A percentile compares a stretch with the other conserved stretches of the same genome.
Conservation (phyloP, 1,140 invertebrate species). For the Aradophagus sp. region DNA sequence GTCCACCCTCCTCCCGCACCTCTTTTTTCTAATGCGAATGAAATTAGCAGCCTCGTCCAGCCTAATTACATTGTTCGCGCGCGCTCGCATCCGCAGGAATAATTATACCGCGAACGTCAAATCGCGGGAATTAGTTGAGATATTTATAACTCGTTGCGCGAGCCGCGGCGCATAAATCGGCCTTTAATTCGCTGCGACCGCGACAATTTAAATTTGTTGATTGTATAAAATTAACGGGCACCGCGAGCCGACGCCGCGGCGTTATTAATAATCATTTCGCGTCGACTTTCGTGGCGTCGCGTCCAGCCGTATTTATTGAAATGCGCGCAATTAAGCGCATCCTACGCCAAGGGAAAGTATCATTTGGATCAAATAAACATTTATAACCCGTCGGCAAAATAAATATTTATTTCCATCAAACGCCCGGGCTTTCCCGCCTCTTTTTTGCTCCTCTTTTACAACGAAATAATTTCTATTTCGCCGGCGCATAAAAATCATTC, state of each 20-base stretch:
- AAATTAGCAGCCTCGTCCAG: too few species aligned
- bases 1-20: too few species aligned
- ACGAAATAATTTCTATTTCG: slow-evolving; percentile 39
- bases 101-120: too few species aligned
- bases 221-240: slow-evolving; percentile 1
- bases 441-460: slow-evolving; percentile 10
- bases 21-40: too few species aligned
- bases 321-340: slow-evolving; percentile 42
- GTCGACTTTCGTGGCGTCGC: slow-evolving; percentile 9
- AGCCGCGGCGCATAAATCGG: too few species aligned
- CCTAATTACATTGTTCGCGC: slow-evolving; percentile 19
- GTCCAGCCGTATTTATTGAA: slow-evolving; percentile 24
- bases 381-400: slow-evolving; percentile 39
- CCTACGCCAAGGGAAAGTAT: slow-evolving; percentile 38
- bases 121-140: too few species aligned
- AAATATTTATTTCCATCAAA: slow-evolving; percentile 43
- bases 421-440: slow-evolving; percentile 3
- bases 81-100: neutral
- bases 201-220: slow-evolving; percentile 14
- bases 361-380: slow-evolving; percentile 34
- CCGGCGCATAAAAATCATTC: slow-evolving; percentile 29
- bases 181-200: neutral
- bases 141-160: too few species aligned
- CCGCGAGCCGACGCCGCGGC: neutral
- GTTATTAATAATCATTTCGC: slow-evolving; percentile 4